Evolutionary conservation across 2,113 vertebrate species (phyloP), one percentile per base, ranked within the genome.

Genomic region (Xerus inauris): DNA sequence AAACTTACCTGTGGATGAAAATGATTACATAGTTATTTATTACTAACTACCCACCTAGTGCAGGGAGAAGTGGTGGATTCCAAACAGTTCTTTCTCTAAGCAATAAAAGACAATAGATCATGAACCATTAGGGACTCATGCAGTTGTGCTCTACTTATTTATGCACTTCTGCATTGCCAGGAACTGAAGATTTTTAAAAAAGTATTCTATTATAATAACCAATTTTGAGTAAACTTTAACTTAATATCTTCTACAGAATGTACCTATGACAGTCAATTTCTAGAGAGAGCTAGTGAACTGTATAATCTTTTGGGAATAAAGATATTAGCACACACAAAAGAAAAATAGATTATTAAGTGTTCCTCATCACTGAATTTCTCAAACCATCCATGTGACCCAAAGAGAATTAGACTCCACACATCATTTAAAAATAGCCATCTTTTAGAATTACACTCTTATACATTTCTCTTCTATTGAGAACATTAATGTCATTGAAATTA

Each of bases 181-280:
- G 20, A 90, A 89, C 24, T 85, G 69, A 24, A 77, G 75, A 40
- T 7, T 16, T 42, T 89, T 77, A 35, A 38, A 87, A 73, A 17
- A 42, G 30, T 35, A 59, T 83, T 80, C 89, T 87, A 86, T 71
- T 89, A 88, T 40, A 87, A 80, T 67, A 81, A 88, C 3, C 28
- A 89, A 49, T 81, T 79, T 35, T 80, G 47, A 94, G 30, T 47
- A 96, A 67, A 85, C 3, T 49, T 75, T 79, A 87, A 87, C 20
- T 73, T 59, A 77, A 11, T 17, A 73, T 40, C 65, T 87, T 94
- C 49, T 47, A 72, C 24, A 83, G 72, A 84, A n/a, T 40, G 10
- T 73, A 69, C 32, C 35, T 22, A 28, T 73, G 59, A 83, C 40
- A 77, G 38, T 62, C 57, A 79, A 49, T 67, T 80, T 81, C 81